Conservation (phyloP, 2,888 invertebrate genomes). For the Patella ulyssiponensis region DNA sequence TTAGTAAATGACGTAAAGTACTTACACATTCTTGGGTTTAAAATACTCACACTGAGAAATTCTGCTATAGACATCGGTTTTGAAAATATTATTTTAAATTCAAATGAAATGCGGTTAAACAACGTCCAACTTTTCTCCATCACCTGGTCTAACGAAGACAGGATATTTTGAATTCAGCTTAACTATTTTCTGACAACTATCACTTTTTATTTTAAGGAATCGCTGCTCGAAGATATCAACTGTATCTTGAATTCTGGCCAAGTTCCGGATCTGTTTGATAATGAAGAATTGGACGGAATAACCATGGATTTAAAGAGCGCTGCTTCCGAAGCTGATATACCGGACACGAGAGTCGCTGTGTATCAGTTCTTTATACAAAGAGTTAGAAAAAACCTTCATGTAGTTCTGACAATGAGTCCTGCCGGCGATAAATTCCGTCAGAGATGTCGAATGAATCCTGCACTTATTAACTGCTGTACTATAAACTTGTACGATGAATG, state of each 20-base stretch:
- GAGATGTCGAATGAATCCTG: slow-evolving; percentile 71
- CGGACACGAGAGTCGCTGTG: slow-evolving; percentile 67
- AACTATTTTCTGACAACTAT: too few relatives aligned
- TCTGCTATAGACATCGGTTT: too few relatives aligned
- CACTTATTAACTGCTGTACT: slow-evolving; percentile 72
- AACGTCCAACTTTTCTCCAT: too few relatives aligned
- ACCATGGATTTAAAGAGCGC: slow-evolving; percentile 70
- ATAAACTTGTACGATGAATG: slow-evolving; percentile 73
- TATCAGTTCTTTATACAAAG: slow-evolving; percentile 70
- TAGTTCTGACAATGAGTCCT: slow-evolving; percentile 70
- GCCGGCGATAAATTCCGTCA: slow-evolving; percentile 69
- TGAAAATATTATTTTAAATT: too few relatives aligned
- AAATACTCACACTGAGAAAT: too few relatives aligned
- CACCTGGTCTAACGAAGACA: too few relatives aligned
- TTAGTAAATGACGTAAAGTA: too few relatives aligned
- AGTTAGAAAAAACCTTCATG: slow-evolving; percentile 68
- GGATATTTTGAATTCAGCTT: too few relatives aligned
- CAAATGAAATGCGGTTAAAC: too few relatives aligned
- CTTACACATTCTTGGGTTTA: too few relatives aligned
- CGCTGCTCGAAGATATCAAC: slow-evolving; percentile 71
- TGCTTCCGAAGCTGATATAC: slow-evolving; percentile 65
- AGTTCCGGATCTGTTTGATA: slow-evolving; percentile 71
- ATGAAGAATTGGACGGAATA: slow-evolving; percentile 70
- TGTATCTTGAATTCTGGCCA: slow-evolving; percentile 72
- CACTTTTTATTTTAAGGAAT: slow-evolving; percentile 56